Conservation (phyloP, 2,113 vertebrate genomes). For the Danionella cerebrum region DNA sequence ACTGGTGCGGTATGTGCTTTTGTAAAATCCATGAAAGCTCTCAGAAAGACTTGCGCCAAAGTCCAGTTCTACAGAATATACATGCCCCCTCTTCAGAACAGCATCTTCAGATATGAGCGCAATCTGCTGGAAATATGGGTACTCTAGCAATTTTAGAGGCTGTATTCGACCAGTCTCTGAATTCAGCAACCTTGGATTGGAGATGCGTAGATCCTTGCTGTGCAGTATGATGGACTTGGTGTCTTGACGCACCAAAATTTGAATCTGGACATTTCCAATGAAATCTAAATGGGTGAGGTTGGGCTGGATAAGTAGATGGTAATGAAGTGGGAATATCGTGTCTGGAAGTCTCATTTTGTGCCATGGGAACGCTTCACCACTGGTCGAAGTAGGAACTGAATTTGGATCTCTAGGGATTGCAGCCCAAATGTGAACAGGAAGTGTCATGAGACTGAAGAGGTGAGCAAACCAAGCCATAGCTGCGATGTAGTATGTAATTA, state of each 20-base stretch:
- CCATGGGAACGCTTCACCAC: slow-evolving; percentile 74
- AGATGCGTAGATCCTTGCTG: slow-evolving; percentile 65
- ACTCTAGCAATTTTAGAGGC: slow-evolving; percentile 61
- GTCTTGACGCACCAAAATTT: slow-evolving; percentile 57
- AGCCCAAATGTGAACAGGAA: not conserved
- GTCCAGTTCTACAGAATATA: slow-evolving; percentile 64
- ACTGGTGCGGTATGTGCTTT: slow-evolving; percentile 76
- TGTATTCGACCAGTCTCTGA: slow-evolving; percentile 17
- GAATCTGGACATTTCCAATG: slow-evolving; percentile 59
- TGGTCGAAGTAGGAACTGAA: slow-evolving; percentile 43
- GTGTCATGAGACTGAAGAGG: not conserved
- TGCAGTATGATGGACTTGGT: slow-evolving; percentile 74
- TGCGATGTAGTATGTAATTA: not conserved
- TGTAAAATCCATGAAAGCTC: slow-evolving; percentile 81
- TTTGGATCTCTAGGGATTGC: slow-evolving; percentile 2
- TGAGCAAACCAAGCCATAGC: slow-evolving; percentile 15
- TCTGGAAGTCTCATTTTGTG: slow-evolving; percentile 70
- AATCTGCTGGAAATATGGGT: slow-evolving; percentile 66
- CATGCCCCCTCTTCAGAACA: slow-evolving; percentile 54
- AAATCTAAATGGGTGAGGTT: slow-evolving; percentile 78
- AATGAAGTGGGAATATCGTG: slow-evolving; percentile 68
- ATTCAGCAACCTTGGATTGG: slow-evolving; percentile 49
- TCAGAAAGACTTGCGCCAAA: slow-evolving; percentile 75
- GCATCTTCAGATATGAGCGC: slow-evolving; percentile 58
- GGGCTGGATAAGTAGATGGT: slow-evolving; percentile 76